A percentile compares a stretch with the other conserved stretches of the same genome.
phyloP scores from a whole-genome alignment of 2,888 invertebrate genomes.

The Rhorus exstirpatorius region DNA sequence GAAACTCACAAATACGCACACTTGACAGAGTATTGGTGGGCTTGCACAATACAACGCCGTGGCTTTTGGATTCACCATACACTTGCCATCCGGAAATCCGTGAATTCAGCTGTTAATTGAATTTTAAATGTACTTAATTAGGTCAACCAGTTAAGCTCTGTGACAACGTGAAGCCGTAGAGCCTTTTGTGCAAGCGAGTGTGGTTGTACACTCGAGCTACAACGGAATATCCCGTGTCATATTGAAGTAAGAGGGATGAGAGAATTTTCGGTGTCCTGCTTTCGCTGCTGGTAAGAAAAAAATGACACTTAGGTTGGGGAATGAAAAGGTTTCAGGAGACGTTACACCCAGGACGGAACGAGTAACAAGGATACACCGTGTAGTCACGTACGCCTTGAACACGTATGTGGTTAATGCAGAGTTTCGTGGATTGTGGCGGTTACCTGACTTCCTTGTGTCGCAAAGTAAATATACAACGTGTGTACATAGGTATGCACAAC shows the following conservation, averaged over 20 bases:
- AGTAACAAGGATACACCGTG: constrained; percentile 19
- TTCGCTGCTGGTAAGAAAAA: constrained; percentile 18
- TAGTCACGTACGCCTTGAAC: constrained; percentile 44
- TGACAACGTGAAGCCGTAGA: constrained; percentile 67
- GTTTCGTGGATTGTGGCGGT: constrained; percentile 40
- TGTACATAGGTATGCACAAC: constrained; percentile 16
- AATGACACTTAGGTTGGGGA: constrained; percentile 13
- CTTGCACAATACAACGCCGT: constrained; percentile 66
- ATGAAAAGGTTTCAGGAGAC: constrained; percentile 4
- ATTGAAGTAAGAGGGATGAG: constrained; percentile 37
- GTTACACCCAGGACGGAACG: constrained; percentile 6
- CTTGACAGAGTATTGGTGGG: constrained; percentile 32
- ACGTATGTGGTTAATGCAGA: constrained; percentile 30
- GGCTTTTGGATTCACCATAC: constrained; percentile 45
- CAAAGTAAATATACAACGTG: constrained; percentile 50
- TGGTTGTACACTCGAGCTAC: constrained; percentile 74
- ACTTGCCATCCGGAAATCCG: constrained; percentile 37
- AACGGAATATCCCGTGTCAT: constrained; percentile 67
- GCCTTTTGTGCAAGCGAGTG: constrained; percentile 3
- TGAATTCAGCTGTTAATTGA: constrained; percentile 78
- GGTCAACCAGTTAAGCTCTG: constrained; percentile 75
- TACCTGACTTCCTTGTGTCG: constrained; percentile 40
- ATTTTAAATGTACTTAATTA: constrained; percentile 83
- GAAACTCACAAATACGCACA: constrained; percentile 11
- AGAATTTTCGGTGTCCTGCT: constrained; percentile 21